These are phyloP conservation scores for Brachynemurus nebulosus DNA, from an alignment of 2,888 invertebrate species.

Conservation along the genomic window DNA sequence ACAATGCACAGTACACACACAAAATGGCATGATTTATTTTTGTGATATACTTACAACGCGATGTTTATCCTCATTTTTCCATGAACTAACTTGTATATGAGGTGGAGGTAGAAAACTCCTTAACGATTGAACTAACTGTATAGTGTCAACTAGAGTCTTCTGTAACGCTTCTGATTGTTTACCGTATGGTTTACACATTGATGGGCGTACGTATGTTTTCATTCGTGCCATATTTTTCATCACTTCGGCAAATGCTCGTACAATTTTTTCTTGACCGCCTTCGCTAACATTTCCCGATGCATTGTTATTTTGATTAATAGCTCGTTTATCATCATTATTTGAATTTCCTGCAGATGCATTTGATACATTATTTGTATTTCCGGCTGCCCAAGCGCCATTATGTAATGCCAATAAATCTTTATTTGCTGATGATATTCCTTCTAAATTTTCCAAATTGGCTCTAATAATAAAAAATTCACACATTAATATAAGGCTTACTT, in stretches of 20 bases:
- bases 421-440: slow-evolving; percentile 40
- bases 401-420: slow-evolving; percentile 52
- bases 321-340: slow-evolving; percentile 6
- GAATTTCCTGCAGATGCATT: slow-evolving; percentile 4
- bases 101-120: slow-evolving; percentile 76
- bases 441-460: slow-evolving; percentile 56
- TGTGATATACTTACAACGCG: slow-evolving; percentile 24
- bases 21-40: too few relatives aligned
- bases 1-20: too few relatives aligned
- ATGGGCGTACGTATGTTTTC: slow-evolving; percentile 76
- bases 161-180: slow-evolving; percentile 80
- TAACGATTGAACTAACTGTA: slow-evolving; percentile 72
- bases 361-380: slow-evolving; percentile 17
- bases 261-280: slow-evolving; percentile 71
- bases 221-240: slow-evolving; percentile 81
- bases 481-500: too few relatives aligned
- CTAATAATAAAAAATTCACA: too few relatives aligned
- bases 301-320: not conserved
- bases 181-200: slow-evolving; percentile 84
- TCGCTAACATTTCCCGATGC: slow-evolving; percentile 26
- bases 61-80: slow-evolving; percentile 75
- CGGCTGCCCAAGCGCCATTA: slow-evolving; percentile 47
- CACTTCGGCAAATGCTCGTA: slow-evolving; percentile 70
- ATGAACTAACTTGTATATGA: slow-evolving; percentile 76
- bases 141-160: slow-evolving; percentile 76